Conservation (phyloP, 2,797 vertebrate species). For the Podargus strigoides region DNA sequence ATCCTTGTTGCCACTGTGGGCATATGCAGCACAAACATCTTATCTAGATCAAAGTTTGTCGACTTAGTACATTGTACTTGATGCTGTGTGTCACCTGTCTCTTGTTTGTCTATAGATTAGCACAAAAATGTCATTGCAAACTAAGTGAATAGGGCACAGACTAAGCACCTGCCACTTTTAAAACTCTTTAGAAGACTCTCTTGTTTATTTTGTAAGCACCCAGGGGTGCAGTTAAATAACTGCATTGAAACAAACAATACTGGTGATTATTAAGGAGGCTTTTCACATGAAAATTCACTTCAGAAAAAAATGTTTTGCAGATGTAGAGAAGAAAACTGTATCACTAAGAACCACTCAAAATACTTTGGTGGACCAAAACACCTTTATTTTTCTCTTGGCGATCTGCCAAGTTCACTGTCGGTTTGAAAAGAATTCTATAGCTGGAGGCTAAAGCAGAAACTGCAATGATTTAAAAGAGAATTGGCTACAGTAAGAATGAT, state of each 20-base stretch:
- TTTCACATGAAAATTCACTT: constrained; percentile 83
- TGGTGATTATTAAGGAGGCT: constrained; percentile 80
- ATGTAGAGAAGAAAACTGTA: constrained; percentile 81
- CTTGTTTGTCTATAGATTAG: constrained; percentile 80
- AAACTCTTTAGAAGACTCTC: constrained; percentile 81
- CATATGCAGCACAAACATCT: constrained; percentile 50
- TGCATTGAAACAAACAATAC: constrained; percentile 81
- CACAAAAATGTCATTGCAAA: constrained; percentile 75
- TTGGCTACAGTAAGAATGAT: constrained; percentile 84
- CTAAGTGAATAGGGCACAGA: constrained; percentile 83
- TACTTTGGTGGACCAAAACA: constrained; percentile 81
- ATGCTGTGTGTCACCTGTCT: constrained; percentile 78
- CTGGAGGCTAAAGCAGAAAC: constrained; percentile 82
- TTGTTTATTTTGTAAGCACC: constrained; percentile 85
- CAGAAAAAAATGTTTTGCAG: constrained; percentile 80
- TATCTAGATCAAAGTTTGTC: constrained; percentile 58
- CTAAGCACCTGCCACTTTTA: constrained; percentile 92
- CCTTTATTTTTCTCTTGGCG: constrained; percentile 80
- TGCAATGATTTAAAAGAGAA: constrained; percentile 88
- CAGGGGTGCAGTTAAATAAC: constrained; percentile 84
- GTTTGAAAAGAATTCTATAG: constrained; percentile 86
- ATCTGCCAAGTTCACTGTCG: constrained; percentile 80
- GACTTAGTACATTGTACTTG: constrained; percentile 59
- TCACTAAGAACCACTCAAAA: constrained; percentile 81
- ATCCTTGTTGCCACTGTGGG: background rate